Evolutionary conservation across 2,797 vertebrate species (phyloP), one percentile per base, ranked within the genome.

Genomic region (Alosa sapidissima): DNA sequence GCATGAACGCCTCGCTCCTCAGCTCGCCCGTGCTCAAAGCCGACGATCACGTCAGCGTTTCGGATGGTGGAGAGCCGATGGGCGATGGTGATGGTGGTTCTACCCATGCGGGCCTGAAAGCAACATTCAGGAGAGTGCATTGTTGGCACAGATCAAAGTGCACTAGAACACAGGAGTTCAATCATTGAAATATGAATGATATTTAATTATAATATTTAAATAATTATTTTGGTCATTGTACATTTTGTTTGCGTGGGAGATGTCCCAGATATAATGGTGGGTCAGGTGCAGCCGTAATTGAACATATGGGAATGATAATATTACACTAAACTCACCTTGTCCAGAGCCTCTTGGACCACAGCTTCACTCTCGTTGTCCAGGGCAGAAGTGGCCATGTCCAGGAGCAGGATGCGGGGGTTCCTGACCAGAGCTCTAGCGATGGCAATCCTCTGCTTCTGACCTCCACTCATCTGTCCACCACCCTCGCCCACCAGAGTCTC

Each of bases 381-480:
- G 9, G 96, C 96, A 19, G 95, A 96, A 5, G 95, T 96, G 81
- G 95, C 95, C 95, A 96, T 96, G 68, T 96, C 95, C 84, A 96
- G 87, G 83, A 96, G 91, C 68, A 96, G 93, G 87, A 96, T 95
- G 88, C 90, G 93, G 24, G 96, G 96, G 87, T 96, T 96, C 85
- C 95, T 91, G 85, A 96, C 92, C 84, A 96, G 89, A 68, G 96
- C 96, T 88, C 95, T 91, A 88, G 95, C 95, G 0, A 96, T 96
- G 24, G 95, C 95, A 36, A 96, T 96, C 89, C 96, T 94, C 91
- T 96, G 95, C 85, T 96, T 96, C 88, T 96, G 95, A 36, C 96
- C 95, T 87, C 96, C 96, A 48, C 96, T 97, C 95, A 96, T 95
- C 91, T 96, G 96, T 19, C 95, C 94, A 48, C 96, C 96, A 78